Evolutionary conservation across 2,888 invertebrate genomes (phyloP), one percentile per base, ranked within the genome.

Genomic region (Piscicola geometra): DNA sequence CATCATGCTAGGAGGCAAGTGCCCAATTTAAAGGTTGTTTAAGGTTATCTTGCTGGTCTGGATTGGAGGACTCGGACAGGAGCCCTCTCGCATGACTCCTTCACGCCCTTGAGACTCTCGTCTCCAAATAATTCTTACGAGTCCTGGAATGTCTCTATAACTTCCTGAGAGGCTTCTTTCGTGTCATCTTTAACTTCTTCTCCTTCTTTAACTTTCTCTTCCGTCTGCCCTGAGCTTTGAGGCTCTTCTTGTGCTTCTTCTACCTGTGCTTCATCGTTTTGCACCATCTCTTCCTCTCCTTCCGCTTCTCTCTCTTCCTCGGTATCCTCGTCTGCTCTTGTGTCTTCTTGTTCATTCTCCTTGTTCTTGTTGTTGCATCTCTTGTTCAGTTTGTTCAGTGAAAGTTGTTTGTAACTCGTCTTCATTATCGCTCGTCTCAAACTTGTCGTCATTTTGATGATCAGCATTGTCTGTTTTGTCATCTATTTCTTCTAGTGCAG

Each of bases 1-100:
- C 79, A 75, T 79, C 79, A 70, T 78, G 77, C 75, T 79, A 79
- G 15, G 79, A 79, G 25, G 79, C 79, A 73, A 60, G 60, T 25
- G 66, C 33, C 18, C 25, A 33, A 36, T 64, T 35, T 30, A 41
- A 35, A 30, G 67, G 67, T 35, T 28, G 56, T 75, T 32, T 36
- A 30, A 50, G 28, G 3, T 9, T 28, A 41, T 50, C 35, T 41
- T 71, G 71, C 18, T 28, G 30, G 12, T 3, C 3, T 9, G 35
- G 67, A 30, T 33, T 35, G 12, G 32, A 28, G 15, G 67, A 35
- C n/a, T 56, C 60, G 25, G 60, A 56, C 3, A 56, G 60, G 9
- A 25, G 60, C 60, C 25, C 25, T 56, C n/a, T 56, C 60, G n/a
- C 60, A 56, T 18, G 60, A 56, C 25, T 56, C 60, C 25, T 56